Percentiles rank a stretch among this genome's conserved stretches.
These are phyloP conservation scores for Armadillidium nasatum DNA, from an alignment of 1,140 invertebrate genomes.

Conservation along the genomic window DNA sequence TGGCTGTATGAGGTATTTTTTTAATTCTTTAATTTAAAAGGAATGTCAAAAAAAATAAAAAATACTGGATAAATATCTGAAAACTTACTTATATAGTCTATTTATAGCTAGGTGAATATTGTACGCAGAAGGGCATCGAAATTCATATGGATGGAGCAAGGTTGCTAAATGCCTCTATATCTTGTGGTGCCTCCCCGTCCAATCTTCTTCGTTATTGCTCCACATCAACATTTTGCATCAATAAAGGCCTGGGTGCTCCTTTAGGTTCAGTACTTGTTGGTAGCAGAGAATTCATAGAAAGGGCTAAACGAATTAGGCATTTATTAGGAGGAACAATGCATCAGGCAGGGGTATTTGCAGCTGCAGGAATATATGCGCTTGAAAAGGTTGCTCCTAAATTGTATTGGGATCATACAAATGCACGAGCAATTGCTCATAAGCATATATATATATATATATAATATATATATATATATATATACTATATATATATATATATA, in stretches of 20 bases:
- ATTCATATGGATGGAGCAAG: conserved; percentile 91
- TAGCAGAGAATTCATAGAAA: conserved; percentile 65
- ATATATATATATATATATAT: too few relatives aligned
- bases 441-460: not conserved
- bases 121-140: conserved; percentile 61
- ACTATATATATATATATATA: too few relatives aligned
- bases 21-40: too few relatives aligned
- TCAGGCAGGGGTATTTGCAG: conserved; percentile 81
- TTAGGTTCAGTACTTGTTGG: conserved; percentile 81
- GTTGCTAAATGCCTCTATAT: conserved; percentile 79
- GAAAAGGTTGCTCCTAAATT: conserved; percentile 67
- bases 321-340: conserved; percentile 86
- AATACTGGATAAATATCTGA: not conserved
- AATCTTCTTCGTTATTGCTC: conserved; percentile 65
- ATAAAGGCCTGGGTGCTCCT: conserved; percentile 84
- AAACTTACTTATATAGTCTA: not conserved
- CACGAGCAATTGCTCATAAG: conserved; percentile 60
- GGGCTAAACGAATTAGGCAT: conserved; percentile 71
- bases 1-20: conserved; percentile 77
- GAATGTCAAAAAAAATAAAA: too few relatives aligned
- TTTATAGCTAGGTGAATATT: conserved; percentile 58
- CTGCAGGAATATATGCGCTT: conserved; percentile 75
- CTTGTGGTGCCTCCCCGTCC: conserved; percentile 57
- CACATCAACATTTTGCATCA: conserved; percentile 74
- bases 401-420: conserved; percentile 67